Conservation (phyloP, 2,113 vertebrate genomes). For the Hystrix brachyura region DNA sequence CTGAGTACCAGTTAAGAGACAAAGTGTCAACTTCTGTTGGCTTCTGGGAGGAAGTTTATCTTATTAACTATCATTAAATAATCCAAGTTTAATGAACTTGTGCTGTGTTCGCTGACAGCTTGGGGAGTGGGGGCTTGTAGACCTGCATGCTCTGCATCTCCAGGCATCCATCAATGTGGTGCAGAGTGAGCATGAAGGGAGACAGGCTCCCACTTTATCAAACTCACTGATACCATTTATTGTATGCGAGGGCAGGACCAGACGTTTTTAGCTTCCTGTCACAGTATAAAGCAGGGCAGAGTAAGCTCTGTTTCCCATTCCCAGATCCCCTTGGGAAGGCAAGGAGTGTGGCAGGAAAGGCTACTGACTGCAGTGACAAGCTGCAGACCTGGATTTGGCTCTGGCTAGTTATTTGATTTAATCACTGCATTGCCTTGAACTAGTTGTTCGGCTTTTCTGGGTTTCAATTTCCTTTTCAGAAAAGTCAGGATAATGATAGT, state of each 20-base stretch:
- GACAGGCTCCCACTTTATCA: constrained; percentile 53
- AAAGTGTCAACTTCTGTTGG: constrained; percentile 12
- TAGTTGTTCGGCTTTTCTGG: background rate
- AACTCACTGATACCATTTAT: background rate
- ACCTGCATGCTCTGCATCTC: background rate
- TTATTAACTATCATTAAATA: constrained; percentile 64
- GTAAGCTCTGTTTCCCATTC: background rate
- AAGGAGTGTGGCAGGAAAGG: fast-evolving
- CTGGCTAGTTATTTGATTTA: background rate
- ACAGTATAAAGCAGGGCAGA: constrained; percentile 24
- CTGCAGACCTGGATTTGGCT: background rate
- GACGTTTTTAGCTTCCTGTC: background rate
- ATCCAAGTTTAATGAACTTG: constrained; percentile 70
- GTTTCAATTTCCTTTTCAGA: background rate
- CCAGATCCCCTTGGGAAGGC: background rate
- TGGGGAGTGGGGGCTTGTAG: background rate
- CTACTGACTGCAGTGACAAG: background rate
- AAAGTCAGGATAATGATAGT: background rate
- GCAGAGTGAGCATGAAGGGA: background rate
- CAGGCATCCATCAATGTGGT: constrained; percentile 52
- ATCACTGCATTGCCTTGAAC: background rate
- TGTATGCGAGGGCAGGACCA: background rate
- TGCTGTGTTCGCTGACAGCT: constrained; percentile 21
- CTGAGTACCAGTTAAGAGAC: background rate
- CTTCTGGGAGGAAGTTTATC: constrained; percentile 60